Evolutionary conservation across 23 tunicate genomes (phyloP).

Genomic region (Styela clava): DNA sequence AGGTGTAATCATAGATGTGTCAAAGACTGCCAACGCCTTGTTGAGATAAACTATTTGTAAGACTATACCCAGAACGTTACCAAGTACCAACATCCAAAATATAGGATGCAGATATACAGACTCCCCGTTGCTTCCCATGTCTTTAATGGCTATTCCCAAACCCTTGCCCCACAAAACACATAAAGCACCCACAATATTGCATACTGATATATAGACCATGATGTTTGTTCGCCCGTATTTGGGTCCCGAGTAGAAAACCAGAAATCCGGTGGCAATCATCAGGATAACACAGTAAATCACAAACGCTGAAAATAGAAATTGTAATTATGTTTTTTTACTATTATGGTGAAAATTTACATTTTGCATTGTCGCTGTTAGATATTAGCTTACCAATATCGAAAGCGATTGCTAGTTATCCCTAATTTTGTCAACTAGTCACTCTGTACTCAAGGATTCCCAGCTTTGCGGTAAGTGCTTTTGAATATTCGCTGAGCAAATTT

Average conservation of each 20-base stretch:
- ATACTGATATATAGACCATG: conserved; percentile 70
- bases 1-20: conserved; percentile 73
- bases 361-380: no score
- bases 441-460: no score
- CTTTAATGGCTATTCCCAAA: conserved; percentile 63
- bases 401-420: no score
- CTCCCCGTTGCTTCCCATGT: conserved; percentile 8
- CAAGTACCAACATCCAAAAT: conserved; percentile 60
- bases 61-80: conserved; percentile 55
- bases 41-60: conserved; percentile 69
- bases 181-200: conserved; percentile 76
- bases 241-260: conserved; percentile 52
- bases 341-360: background rate
- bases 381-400: no score
- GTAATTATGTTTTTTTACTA: background rate
- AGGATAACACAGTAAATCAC: conserved; percentile 50
- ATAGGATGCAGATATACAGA: conserved; percentile 37
- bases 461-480: no score
- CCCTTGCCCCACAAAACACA: conserved; percentile 88
- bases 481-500: no score
- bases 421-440: no score
- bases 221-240: conserved; percentile 57
- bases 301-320: conserved; percentile 40
- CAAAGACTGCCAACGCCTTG: conserved; percentile 69
- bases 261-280: conserved; percentile 22